Evolutionary conservation across 1,140 invertebrate species (phyloP).

Genomic region (Steinernema khuongi): DNA sequence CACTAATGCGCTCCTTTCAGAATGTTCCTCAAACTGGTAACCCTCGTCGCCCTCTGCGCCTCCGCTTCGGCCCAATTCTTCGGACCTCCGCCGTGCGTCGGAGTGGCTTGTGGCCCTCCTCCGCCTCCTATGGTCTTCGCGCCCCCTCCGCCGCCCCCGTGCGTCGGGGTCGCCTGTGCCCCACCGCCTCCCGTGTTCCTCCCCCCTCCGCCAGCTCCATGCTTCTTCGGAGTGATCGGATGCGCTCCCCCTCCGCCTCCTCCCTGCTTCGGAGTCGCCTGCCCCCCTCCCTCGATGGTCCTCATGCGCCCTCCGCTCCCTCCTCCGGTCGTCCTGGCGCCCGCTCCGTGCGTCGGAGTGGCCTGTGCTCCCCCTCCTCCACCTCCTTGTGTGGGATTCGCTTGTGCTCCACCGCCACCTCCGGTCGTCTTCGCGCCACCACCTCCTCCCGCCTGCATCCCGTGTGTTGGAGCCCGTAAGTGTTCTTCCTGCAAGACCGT

Average conservation of each 20-base stretch:
- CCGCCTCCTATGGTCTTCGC: background rate
- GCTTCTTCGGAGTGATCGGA: conserved; percentile 1
- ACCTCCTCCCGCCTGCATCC: background rate
- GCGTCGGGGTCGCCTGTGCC: background rate
- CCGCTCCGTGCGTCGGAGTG: too few species aligned
- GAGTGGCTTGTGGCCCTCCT: background rate
- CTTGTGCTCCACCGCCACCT: background rate
- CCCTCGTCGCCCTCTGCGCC: background rate
- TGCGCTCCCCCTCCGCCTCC: background rate
- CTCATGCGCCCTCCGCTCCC: background rate
- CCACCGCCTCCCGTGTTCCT: background rate
- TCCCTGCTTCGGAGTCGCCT: too few species aligned
- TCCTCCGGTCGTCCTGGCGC: background rate
- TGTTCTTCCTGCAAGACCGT: background rate
- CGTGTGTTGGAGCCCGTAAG: background rate
- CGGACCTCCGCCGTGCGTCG: background rate
- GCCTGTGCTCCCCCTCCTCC: background rate
- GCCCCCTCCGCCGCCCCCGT: background rate
- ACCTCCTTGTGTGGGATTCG: background rate
- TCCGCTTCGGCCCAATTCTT: background rate
- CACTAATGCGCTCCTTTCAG: too few species aligned
- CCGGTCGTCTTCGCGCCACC: background rate
- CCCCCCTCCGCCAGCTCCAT: background rate
- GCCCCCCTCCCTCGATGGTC: background rate
- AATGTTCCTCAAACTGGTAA: conserved; percentile 8